Evolutionary conservation across 1,140 invertebrate species (phyloP), one percentile per base, ranked within the genome.

Genomic region (Pseudomyrmex concolor): DNA sequence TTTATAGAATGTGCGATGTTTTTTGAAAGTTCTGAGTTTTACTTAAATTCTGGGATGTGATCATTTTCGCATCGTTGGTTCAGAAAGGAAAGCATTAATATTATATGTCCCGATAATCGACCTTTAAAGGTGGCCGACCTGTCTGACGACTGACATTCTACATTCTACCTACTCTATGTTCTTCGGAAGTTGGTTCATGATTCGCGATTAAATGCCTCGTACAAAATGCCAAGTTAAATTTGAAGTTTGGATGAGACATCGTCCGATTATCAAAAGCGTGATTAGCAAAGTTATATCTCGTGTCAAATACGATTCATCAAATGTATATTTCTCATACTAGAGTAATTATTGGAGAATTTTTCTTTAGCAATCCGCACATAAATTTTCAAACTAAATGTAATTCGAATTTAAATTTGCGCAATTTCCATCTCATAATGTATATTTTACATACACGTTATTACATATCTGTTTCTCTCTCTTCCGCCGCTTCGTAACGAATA

Each of bases 51-150:
- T 60, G 17, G 9, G 3, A 60, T 22, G 5, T 60, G 19, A 60
- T 19, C 13, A 34, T 34, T 34, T 34, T 34, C 34, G 34, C 57
- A 60, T 12, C 3, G 19, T 7, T 22, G 19, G 13, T 63, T 63
- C 15, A 34, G n/a, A 63, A 68, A 45, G 45, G 17, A 51, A 22
- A 51, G 51, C 64, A 50, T 34, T 34, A 34, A 34, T 34, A 13
- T 9, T 25, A 12, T 15, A n/a, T 4, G 0, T 34, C 22, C 48
- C 34, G 12, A 66, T 64, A 71, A 64, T n/a, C 12, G 50, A 43
- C 51, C 22, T 84, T 81, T 82, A 55, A 82, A 84, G 68, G 60
- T 72, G 54, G 71, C 60, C 68, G 54, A 82, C 55, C 55, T 62
- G 25, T 51, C 8, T 50, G 8, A 51, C 5, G 50, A 22, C 17